Conservation (phyloP, 64 coral and sea anemone species). For the Pachyseris speciosa region DNA sequence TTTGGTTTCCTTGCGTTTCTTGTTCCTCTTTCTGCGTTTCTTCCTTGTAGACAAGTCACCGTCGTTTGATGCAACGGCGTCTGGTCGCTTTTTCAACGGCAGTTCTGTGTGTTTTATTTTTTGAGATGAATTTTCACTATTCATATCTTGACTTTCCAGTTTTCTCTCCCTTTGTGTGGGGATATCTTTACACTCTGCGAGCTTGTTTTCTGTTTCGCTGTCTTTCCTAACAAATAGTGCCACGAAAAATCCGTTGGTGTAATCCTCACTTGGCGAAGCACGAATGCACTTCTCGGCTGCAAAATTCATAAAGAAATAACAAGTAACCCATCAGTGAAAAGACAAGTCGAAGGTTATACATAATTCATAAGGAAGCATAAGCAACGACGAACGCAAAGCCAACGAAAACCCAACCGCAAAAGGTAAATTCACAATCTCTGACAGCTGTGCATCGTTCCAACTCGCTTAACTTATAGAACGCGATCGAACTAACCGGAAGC, state of each 20-base stretch:
- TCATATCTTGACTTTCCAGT: not conserved
- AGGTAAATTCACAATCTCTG: no score
- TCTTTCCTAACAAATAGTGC: conserved; percentile 82
- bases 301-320: conserved; percentile 24
- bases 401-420: no score
- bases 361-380: no score
- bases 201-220: not conserved
- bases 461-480: no score
- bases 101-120: not conserved
- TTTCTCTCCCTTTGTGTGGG: not conserved
- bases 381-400: no score
- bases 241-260: conserved; percentile 95
- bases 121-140: not conserved
- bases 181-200: not conserved
- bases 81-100: not conserved
- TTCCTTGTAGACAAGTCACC: not conserved
- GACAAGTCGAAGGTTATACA: not conserved
- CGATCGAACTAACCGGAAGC: no score
- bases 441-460: no score
- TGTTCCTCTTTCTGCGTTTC: not conserved
- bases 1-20: not conserved
- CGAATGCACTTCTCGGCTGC: conserved; percentile 86
- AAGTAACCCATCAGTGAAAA: not conserved
- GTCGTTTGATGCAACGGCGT: not conserved
- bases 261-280: conserved; percentile 69